Conservation (phyloP, 2,888 invertebrate species). For the Stenoptilia bipunctidactyla region DNA sequence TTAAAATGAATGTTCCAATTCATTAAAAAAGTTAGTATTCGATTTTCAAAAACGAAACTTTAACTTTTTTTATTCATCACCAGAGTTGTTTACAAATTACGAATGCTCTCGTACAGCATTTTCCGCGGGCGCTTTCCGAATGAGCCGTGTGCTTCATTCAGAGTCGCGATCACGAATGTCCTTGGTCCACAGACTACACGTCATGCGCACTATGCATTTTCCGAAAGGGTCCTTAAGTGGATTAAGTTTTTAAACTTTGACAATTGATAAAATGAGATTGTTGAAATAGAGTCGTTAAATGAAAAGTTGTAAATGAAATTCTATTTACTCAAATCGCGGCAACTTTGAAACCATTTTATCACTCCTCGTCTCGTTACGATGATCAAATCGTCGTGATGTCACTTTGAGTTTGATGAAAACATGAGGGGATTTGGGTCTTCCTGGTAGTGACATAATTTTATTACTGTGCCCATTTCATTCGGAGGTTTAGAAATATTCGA, state of each 20-base stretch:
- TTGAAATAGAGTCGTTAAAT: slow-evolving; percentile 51
- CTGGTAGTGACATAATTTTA: too few species aligned
- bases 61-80: too few species aligned
- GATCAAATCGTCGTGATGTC: too few species aligned
- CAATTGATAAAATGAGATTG: slow-evolving; percentile 65
- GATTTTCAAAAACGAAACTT: too few species aligned
- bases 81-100: too few species aligned
- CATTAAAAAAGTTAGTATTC: too few species aligned
- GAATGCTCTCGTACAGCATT: slow-evolving; percentile 7
- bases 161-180: slow-evolving; percentile 44
- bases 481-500: too few species aligned
- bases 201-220: slow-evolving; percentile 56
- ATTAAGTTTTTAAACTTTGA: slow-evolving; percentile 69
- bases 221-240: slow-evolving; percentile 62
- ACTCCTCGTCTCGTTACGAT: too few species aligned
- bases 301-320: slow-evolving; percentile 43
- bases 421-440: too few species aligned
- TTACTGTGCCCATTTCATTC: too few species aligned
- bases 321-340: slow-evolving; percentile 15
- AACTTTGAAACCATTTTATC: not conserved
- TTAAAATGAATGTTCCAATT: too few species aligned
- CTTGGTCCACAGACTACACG: slow-evolving; percentile 56
- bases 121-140: slow-evolving; percentile 26
- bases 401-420: too few species aligned
- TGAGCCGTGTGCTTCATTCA: slow-evolving; percentile 19